Evolutionary conservation across 2,113 vertebrate species (phyloP).

Genomic region (Onychostruthus taczanowskii): DNA sequence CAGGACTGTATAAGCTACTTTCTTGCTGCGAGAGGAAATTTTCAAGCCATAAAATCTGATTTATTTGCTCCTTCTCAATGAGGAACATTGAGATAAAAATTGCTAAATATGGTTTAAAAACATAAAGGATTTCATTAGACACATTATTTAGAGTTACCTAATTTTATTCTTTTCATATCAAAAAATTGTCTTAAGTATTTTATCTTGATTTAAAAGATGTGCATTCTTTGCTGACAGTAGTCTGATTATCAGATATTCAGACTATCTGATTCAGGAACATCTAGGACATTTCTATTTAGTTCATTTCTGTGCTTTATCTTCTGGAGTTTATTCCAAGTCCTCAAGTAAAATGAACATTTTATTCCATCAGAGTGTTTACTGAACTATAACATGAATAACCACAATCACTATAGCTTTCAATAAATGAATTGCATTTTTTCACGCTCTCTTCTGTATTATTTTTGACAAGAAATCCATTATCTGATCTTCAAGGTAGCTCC

Average conservation of each 20-base stretch:
- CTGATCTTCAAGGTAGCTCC: neutral
- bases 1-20: neutral
- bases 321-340: neutral
- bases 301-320: neutral
- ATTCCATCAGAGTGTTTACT: neutral
- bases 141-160: neutral
- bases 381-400: neutral
- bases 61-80: neutral
- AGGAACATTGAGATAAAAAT: accelerated
- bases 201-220: neutral
- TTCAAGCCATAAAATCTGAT: neutral
- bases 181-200: neutral
- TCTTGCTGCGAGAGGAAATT: neutral
- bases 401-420: neutral
- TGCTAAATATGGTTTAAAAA: accelerated
- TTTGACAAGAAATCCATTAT: constrained; percentile 24
- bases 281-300: neutral
- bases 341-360: neutral
- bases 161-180: neutral
- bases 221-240: neutral
- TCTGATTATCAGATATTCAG: neutral
- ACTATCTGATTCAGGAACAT: neutral
- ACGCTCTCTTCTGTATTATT: neutral
- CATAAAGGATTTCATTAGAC: neutral
- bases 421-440: neutral